Evolutionary conservation across 2,797 vertebrate species (phyloP).

Genomic region (Acipenser oxyrinchus): DNA sequence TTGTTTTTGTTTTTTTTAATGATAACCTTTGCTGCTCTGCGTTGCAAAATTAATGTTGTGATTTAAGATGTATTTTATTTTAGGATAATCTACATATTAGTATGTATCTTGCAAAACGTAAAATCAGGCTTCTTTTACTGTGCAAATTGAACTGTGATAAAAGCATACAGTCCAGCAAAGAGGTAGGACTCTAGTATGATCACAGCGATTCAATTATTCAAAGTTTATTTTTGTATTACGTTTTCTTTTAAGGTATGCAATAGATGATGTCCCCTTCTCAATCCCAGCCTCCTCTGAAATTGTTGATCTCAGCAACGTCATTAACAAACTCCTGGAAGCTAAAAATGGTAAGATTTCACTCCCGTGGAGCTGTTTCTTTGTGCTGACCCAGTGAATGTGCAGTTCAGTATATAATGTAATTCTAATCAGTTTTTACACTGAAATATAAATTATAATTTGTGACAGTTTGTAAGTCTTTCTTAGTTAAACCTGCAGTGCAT

Average conservation of each 20-base stretch:
- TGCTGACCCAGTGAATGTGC: too few relatives aligned
- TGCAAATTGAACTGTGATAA: not conserved
- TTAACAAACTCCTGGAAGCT: slow-evolving; percentile 84
- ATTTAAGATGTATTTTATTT: not conserved
- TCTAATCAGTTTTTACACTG: too few relatives aligned
- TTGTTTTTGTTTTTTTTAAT: not conserved
- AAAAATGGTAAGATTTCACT: slow-evolving; percentile 64
- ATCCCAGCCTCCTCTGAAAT: slow-evolving; percentile 79
- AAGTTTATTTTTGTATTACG: not conserved
- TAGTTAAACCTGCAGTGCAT: too few relatives aligned
- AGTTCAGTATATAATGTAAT: too few relatives aligned
- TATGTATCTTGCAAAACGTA: not conserved
- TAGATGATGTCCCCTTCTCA: slow-evolving; percentile 91
- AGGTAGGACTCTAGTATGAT: not conserved
- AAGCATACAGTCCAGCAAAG: not conserved
- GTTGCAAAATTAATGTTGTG: not conserved
- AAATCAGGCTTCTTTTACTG: not conserved
- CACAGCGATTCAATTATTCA: not conserved
- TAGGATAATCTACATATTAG: not conserved
- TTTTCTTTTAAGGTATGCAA: slow-evolving; percentile 55
- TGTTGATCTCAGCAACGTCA: slow-evolving; percentile 80
- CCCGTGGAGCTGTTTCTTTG: too few relatives aligned
- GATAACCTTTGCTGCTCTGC: not conserved
- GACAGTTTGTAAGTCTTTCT: too few relatives aligned
- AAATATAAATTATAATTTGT: too few relatives aligned